Evolutionary conservation across 64 coral and sea anemone species (phyloP), one percentile per base, ranked within the genome.

Genomic region (Catalaphyllia jardinei): DNA sequence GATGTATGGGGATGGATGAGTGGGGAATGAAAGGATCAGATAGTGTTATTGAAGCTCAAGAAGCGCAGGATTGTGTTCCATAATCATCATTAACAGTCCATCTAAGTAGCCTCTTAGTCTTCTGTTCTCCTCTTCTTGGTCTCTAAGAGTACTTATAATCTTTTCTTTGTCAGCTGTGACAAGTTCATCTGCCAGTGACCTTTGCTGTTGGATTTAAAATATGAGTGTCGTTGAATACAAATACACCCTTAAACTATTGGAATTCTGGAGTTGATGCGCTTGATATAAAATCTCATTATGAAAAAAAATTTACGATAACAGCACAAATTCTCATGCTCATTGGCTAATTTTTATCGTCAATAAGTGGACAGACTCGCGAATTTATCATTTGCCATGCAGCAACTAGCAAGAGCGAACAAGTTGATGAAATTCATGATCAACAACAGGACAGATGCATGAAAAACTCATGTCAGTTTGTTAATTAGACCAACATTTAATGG

Each of bases 31-130:
- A 24, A 20, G 19, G 20, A 27, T 27, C 22, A 69, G 65, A n/a
- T 11, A 2, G 22, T 49, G 35, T 85, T 67, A 85, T n/a, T 71
- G 81, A 60, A 97, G 88, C 57, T 99, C 97, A 19, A 99, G 79
- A 15, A 99, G 69, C 13, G 94, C 67, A 29, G 97, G 97, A 73
- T 99, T 93, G 39, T 99, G 94, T 59, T 99, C 97, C 97, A 99
- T 99, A n/a, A 99, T 99, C 71, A 99, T 99, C 97, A 99, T 99
- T 24, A 99, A 28, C 62, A 99, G 71, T 19, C 93, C 89, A 52
- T 99, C 97, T 18, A 95, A 62, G 65, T 99, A 99, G 24, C 94
- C 86, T 64, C 94, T 25, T 11, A 99, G 88, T 76, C 97, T 78
- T 35, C 94, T 73, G 73, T 90, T 95, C 64, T 95, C 91, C 31